Percentiles rank a stretch among this genome's conserved stretches.
phyloP scores from a whole-genome alignment of 2,113 vertebrate genomes.

The Ciconia stormi region DNA sequence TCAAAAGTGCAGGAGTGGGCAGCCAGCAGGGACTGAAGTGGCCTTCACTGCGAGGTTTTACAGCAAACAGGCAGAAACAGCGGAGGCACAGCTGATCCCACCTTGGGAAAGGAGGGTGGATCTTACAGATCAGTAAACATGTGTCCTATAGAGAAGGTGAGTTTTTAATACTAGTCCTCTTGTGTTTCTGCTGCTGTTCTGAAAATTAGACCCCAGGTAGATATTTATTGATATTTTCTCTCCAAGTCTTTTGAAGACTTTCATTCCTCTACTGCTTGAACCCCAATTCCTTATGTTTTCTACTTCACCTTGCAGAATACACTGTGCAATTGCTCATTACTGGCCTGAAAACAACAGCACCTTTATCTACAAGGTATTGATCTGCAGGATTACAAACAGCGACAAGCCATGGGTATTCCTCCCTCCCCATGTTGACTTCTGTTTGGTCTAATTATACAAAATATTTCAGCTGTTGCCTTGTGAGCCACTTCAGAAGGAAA shows the following conservation, averaged over 20 bases:
- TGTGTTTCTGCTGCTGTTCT: background rate
- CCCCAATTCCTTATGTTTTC: background rate
- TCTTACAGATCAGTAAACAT: background rate
- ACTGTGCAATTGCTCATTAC: background rate
- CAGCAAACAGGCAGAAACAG: background rate
- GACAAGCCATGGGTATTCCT: background rate
- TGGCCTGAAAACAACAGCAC: background rate
- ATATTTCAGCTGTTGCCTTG: background rate
- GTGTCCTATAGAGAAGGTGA: background rate
- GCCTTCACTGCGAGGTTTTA: background rate
- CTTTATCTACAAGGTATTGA: background rate
- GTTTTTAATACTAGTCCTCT: background rate
- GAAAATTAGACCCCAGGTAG: background rate
- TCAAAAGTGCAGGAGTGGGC: background rate
- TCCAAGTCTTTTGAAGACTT: background rate
- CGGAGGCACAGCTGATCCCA: background rate
- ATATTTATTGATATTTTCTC: background rate
- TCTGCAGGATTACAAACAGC: background rate
- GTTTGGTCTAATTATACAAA: background rate
- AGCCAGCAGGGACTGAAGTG: background rate
- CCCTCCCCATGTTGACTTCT: background rate
- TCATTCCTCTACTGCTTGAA: background rate
- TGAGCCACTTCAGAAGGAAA: background rate
- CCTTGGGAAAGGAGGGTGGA: background rate
- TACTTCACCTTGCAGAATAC: background rate